Evolutionary conservation across 2,888 invertebrate species (phyloP), one percentile per base, ranked within the genome.

Genomic region (Brachynemurus nebulosus): DNA sequence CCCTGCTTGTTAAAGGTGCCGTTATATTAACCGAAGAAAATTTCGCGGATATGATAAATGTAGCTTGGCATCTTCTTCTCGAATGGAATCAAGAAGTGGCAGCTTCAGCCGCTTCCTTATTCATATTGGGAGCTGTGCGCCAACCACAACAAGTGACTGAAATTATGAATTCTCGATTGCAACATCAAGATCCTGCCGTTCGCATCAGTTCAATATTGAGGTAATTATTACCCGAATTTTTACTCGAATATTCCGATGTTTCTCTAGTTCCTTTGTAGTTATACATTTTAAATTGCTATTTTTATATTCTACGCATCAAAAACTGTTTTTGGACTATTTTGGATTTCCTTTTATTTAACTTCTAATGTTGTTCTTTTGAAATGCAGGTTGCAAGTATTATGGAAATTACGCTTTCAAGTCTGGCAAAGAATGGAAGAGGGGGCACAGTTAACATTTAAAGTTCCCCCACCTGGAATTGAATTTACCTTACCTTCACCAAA

Each of bases 391-490:
- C 86, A 93, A 74, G 85, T 90, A 1, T 72, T 98, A 51, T 98
- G 97, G 97, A 90, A 92, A 59, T 80, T 91, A 52, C 76, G 98
- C 2, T 95, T 91, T 61, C 98, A 98, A 71, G 93, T 95, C 1
- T 98, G 98, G 98, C 92, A 96, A 1, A 76, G 97, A 46, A 95
- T 99, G 96, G 98, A 99, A 63, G 97, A 97, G 58, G 86, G 89
- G 6, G 97, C 97, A 0, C 92, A 95, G 46, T 67, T 88, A 47
- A 82, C 88, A 0, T 97, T 99, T 63, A 98, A 97, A 70, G 95
- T 98, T 2, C 96, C 97, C 1, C 98, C 98, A 0, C 98, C 98
- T 0, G 92, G 93, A 16, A 98, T 99, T 48, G 98, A 99, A 61
- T 99, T 99, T 61, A 98, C 98, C 0, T 68, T 98, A 40, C 98